These are phyloP conservation scores for Baryphthengus martii DNA, from an alignment of 2,113 vertebrate genomes.

Conservation along the genomic window DNA sequence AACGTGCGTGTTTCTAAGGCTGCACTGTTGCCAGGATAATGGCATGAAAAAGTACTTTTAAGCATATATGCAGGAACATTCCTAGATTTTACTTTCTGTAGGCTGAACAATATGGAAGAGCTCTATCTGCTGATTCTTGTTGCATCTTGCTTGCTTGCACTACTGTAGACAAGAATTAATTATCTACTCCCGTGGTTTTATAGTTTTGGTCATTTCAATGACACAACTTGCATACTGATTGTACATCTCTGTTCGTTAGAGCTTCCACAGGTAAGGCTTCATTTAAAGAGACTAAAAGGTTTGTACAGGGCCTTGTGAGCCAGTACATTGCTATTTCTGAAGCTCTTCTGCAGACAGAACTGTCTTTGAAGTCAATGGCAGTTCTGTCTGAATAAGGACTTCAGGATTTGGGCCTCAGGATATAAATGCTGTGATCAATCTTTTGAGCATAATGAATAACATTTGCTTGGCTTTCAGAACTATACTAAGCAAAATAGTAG, in stretches of 20 bases:
- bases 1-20: neutral
- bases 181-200: neutral
- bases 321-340: neutral
- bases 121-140: neutral
- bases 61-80: neutral
- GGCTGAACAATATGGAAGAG: neutral
- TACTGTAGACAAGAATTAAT: neutral
- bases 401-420: slow-evolving; percentile 31
- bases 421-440: slow-evolving; percentile 8
- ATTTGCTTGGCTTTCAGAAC: slow-evolving; percentile 46
- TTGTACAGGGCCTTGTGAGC: neutral
- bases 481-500: neutral
- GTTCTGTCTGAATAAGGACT: neutral
- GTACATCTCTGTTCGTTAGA: neutral
- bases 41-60: neutral
- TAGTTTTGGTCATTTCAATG: neutral
- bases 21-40: neutral
- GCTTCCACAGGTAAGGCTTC: neutral
- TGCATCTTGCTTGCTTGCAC: neutral
- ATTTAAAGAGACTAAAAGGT: neutral
- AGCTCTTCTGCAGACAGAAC: neutral
- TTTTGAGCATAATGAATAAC: slow-evolving; percentile 18
- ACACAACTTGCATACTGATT: neutral
- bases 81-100: neutral
- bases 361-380: slow-evolving; percentile 30